Conservation (phyloP, 1,140 invertebrate species). For the Drosophila santomea region DNA sequence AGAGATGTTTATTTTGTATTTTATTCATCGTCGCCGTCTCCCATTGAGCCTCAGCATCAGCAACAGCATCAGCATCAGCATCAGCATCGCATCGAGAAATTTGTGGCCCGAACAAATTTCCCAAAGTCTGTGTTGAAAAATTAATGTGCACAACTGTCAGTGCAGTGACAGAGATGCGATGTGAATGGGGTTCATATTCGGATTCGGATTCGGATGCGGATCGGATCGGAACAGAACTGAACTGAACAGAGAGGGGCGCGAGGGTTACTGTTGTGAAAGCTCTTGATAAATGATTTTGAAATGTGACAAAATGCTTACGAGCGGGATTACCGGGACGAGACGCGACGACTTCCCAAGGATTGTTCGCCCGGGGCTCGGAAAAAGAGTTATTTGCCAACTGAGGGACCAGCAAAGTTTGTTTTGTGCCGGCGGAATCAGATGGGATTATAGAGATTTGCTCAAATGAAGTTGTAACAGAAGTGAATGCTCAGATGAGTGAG, state of each 20-base stretch:
- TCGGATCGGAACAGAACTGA: neutral
- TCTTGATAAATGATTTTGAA: constrained; percentile 83
- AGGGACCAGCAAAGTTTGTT: constrained; percentile 22
- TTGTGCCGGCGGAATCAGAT: constrained; percentile 40
- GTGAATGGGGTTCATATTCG: constrained; percentile 41
- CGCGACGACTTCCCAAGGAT: constrained; percentile 29
- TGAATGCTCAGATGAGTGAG: constrained; percentile 7
- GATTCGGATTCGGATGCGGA: constrained; percentile 5
- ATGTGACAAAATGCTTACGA: constrained; percentile 83
- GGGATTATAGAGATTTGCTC: constrained; percentile 62
- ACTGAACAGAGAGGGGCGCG: constrained; percentile 35
- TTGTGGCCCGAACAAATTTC: constrained; percentile 75
- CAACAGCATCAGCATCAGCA: neutral
- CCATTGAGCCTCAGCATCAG: constrained; percentile 30
- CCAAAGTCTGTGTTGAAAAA: constrained; percentile 79
- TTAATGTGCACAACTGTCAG: constrained; percentile 80
- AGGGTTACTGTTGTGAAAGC: constrained; percentile 76
- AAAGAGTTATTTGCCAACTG: constrained; percentile 54
- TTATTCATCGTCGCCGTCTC: constrained; percentile 52
- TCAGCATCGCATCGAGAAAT: constrained; percentile 50
- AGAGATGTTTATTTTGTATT: constrained; percentile 61
- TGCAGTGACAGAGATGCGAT: constrained; percentile 74
- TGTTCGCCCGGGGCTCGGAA: constrained; percentile 18
- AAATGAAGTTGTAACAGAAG: constrained; percentile 65
- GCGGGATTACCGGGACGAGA: constrained; percentile 63